Evolutionary conservation across 2,797 vertebrate genomes (phyloP).

Genomic region (Thamnophis elegans): DNA sequence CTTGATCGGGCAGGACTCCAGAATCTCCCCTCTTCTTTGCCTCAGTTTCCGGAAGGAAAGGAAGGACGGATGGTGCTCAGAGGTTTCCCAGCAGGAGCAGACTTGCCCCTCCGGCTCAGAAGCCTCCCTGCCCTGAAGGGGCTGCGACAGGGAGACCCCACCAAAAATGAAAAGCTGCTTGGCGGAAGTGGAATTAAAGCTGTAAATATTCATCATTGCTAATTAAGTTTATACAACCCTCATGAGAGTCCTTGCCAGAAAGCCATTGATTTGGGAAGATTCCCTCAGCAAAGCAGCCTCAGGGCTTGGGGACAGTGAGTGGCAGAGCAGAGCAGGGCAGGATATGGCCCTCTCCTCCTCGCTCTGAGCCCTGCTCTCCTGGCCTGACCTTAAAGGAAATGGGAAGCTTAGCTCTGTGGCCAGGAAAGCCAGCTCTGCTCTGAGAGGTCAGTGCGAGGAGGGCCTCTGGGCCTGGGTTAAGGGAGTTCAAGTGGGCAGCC

Average conservation of each 20-base stretch:
- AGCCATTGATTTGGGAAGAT: not conserved
- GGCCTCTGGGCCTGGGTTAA: not conserved
- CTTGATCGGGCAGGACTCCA: constrained; percentile 12
- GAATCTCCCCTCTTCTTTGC: not conserved
- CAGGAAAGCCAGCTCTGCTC: not conserved
- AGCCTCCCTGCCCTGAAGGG: constrained; percentile 42
- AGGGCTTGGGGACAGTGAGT: not conserved
- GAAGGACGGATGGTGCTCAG: not conserved
- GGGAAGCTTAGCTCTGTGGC: accelerated
- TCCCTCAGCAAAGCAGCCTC: not conserved
- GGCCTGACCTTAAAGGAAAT: not conserved
- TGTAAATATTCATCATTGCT: constrained; percentile 48
- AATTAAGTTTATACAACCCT: constrained; percentile 42
- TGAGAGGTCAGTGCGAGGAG: not conserved
- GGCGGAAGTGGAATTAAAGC: constrained; percentile 50
- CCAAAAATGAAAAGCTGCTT: constrained; percentile 27
- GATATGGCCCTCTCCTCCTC: not conserved
- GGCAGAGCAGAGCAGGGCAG: not conserved
- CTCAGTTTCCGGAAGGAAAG: not conserved
- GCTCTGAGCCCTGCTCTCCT: not conserved
- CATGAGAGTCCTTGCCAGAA: constrained; percentile 26
- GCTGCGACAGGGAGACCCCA: constrained; percentile 45
- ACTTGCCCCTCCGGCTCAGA: constrained; percentile 20
- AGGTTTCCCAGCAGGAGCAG: constrained; percentile 38
- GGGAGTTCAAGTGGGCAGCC: not conserved